Evolutionary conservation across 2,113 vertebrate genomes (phyloP), one percentile per base, ranked within the genome.

Genomic region (Phrynosoma blainvillii): DNA sequence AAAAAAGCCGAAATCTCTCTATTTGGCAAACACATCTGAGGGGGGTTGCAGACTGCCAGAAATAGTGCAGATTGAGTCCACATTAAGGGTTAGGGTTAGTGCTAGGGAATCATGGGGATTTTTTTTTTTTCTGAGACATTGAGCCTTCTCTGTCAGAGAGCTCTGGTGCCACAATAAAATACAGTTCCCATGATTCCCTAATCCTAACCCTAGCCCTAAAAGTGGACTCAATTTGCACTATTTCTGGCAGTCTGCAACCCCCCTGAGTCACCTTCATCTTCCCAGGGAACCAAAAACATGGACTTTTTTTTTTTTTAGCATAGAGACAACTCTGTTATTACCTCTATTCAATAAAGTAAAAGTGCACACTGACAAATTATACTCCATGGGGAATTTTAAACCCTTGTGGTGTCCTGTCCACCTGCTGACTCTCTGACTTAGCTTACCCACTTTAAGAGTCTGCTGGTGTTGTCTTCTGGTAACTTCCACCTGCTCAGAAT

Each of bases 331-430:
- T 23, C 42, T 52, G 42, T 40, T 11, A 52, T 7, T 66, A 4
- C 0, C 52, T 79, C 56, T 12, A 59, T 12, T 59, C 56, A 59
- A 1, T 59, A 59, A 59, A 73, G 59, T 42, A 79, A 74, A 79
- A 79, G 52, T 18, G 89, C 70, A 89, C 85, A 80, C 85, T 84
- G 82, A 85, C 73, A 87, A 12, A 36, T 47, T n/a, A 92, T 0
- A 56, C 79, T 81, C 16, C 27, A 47, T 11, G 11, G 27, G 23
- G 3, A 91, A 70, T 8, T 1, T 68, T 5, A 1, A 82, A 71
- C 36, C 25, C 30, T 87, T 89, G 21, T 5, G 7, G 0, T 5
- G 59, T 89, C 52, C 66, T 82, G 8, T 62, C 47, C 71, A 75
- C 54, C 20, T 88, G 20, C 5, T 77, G 59, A 70, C 42, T 79